A percentile compares a stretch with the other conserved stretches of the same genome.
Evolutionary conservation across 1,140 invertebrate species (phyloP).

Genomic region (Conus betulinus): DNA sequence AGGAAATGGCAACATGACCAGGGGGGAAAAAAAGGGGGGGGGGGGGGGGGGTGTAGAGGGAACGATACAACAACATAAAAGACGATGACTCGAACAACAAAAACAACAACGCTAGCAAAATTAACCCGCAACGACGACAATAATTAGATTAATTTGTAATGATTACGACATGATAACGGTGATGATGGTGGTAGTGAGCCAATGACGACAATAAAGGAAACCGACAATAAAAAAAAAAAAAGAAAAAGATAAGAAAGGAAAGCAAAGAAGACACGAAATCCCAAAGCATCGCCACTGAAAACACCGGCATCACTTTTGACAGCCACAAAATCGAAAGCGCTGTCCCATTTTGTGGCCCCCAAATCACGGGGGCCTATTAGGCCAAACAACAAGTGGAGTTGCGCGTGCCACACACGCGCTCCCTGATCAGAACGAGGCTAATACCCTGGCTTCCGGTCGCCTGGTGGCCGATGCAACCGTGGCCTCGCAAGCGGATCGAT

Average conservation of each 20-base stretch:
- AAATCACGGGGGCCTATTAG: background rate
- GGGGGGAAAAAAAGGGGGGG: no score
- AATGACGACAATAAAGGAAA: background rate
- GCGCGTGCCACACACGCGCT: constrained; percentile 1
- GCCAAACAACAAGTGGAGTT: background rate
- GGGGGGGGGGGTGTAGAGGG: no score
- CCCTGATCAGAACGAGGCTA: background rate
- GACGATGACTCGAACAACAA: background rate
- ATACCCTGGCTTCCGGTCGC: background rate
- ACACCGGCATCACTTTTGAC: background rate
- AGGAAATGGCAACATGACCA: background rate
- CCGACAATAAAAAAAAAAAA: background rate
- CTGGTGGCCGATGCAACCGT: background rate
- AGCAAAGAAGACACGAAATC: background rate
- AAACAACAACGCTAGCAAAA: no score
- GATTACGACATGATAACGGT: background rate
- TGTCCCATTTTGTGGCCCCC: background rate
- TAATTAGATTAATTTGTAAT: no score
- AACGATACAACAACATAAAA: background rate
- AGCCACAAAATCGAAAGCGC: background rate
- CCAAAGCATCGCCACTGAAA: background rate
- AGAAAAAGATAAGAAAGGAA: background rate
- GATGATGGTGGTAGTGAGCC: background rate
- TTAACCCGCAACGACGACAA: no score
- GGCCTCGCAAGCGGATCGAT: background rate